These are phyloP conservation scores for Megaceryle maxima DNA, from an alignment of 2,113 vertebrate genomes.

Conservation along the genomic window DNA sequence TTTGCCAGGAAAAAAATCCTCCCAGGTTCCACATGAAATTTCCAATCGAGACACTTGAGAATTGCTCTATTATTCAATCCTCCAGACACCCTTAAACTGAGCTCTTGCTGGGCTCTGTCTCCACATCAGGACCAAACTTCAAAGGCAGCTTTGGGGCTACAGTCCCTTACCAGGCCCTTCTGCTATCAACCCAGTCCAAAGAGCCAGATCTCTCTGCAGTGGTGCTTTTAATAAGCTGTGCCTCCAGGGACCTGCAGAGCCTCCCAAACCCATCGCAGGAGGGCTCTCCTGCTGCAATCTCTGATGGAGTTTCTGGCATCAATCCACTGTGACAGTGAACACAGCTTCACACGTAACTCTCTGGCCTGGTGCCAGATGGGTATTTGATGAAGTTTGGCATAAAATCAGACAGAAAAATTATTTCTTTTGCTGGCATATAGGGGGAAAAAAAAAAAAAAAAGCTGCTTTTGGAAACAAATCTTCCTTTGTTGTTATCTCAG, in stretches of 20 bases:
- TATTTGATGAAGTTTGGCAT: background rate
- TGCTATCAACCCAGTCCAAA: background rate
- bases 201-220: background rate
- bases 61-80: background rate
- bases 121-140: background rate
- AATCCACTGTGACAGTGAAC: background rate
- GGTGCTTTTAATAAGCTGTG: background rate
- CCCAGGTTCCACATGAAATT: conserved; percentile 7
- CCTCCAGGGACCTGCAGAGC: background rate
- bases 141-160: background rate
- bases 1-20: conserved; percentile 33
- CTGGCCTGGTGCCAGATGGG: background rate
- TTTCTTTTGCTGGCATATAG: background rate
- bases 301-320: background rate
- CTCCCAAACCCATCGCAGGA: background rate
- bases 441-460: background rate
- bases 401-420: background rate
- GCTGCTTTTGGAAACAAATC: background rate
- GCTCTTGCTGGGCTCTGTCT: background rate
- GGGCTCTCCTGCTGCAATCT: background rate
- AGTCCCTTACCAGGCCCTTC: background rate
- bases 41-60: background rate
- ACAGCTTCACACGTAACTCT: background rate
- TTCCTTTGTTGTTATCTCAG: background rate
- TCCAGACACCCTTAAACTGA: conserved; percentile 19